phyloP scores from a whole-genome alignment of 2,113 vertebrate species.

The Elephantulus edwardii region DNA sequence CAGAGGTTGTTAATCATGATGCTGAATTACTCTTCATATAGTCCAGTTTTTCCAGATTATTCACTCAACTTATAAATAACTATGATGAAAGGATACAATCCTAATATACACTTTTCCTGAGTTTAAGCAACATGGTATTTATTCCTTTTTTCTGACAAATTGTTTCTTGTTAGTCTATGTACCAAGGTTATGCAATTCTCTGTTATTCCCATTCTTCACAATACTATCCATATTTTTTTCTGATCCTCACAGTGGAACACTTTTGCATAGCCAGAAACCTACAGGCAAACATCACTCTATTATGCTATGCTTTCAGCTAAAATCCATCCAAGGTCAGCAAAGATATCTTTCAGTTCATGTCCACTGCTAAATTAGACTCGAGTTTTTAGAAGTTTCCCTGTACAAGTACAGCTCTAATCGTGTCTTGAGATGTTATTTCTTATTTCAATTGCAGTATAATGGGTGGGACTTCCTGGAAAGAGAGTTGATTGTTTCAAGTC shows the following conservation, averaged over 20 bases:
- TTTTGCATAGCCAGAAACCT: too few relatives aligned
- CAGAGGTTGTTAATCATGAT: background rate
- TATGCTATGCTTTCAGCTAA: too few relatives aligned
- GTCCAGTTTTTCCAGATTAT: background rate
- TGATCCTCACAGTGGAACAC: too few relatives aligned
- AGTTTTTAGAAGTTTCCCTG: too few relatives aligned
- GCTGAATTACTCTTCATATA: background rate
- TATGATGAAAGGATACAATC: background rate
- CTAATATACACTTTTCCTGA: background rate
- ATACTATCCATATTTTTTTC: too few relatives aligned
- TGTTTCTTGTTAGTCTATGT: background rate
- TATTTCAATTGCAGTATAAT: background rate
- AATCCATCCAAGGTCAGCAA: too few relatives aligned
- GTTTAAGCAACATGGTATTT: background rate
- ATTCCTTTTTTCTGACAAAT: background rate
- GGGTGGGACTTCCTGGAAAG: background rate
- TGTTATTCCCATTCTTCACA: too few relatives aligned
- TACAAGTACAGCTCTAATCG: too few relatives aligned
- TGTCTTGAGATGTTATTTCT: background rate
- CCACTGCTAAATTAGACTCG: too few relatives aligned
- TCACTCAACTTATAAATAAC: background rate
- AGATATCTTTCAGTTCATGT: too few relatives aligned
- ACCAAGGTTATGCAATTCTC: too few relatives aligned
- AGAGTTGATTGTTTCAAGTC: constrained; percentile 3
- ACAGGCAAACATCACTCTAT: too few relatives aligned